These are phyloP conservation scores for Pollimyrus isidori DNA, from an alignment of 2,113 vertebrate genomes.

Conservation along the genomic window DNA sequence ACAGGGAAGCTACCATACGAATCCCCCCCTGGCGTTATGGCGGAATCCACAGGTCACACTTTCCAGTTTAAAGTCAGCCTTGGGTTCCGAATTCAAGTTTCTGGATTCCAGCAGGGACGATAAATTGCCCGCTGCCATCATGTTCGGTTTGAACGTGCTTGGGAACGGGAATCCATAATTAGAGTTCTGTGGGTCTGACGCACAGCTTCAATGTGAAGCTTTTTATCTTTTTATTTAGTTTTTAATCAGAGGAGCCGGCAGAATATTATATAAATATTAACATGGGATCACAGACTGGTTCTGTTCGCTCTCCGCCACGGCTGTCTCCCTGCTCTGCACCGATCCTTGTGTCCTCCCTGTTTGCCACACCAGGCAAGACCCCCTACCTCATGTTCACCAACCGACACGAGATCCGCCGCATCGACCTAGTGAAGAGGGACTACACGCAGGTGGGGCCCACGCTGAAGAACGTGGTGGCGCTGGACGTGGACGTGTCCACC, in stretches of 20 bases:
- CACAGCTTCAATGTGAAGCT: not conserved
- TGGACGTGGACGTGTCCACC: slow-evolving; percentile 83
- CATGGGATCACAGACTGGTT: not conserved
- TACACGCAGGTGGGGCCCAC: slow-evolving; percentile 88
- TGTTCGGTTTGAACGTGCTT: not conserved
- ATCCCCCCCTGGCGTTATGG: not conserved
- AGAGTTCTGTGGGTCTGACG: not conserved
- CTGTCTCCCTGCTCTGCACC: not conserved
- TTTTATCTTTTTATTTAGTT: not conserved
- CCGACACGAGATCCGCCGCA: slow-evolving; percentile 85
- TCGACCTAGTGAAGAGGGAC: slow-evolving; percentile 86
- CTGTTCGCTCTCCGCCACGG: not conserved
- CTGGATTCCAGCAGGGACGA: not conserved
- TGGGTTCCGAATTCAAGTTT: not conserved
- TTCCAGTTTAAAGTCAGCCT: not conserved
- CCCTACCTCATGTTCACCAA: slow-evolving; percentile 92
- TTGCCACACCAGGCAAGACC: slow-evolving; percentile 68
- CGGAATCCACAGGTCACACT: not conserved
- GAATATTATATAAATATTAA: not conserved
- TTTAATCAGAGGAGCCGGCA: not conserved
- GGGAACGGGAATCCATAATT: not conserved
- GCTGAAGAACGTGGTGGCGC: slow-evolving; percentile 86
- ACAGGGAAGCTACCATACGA: not conserved
- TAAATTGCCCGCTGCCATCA: not conserved
- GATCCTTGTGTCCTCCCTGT: not conserved